Evolutionary conservation across 2,888 invertebrate genomes (phyloP).

Genomic region (Apamea epomidion): DNA sequence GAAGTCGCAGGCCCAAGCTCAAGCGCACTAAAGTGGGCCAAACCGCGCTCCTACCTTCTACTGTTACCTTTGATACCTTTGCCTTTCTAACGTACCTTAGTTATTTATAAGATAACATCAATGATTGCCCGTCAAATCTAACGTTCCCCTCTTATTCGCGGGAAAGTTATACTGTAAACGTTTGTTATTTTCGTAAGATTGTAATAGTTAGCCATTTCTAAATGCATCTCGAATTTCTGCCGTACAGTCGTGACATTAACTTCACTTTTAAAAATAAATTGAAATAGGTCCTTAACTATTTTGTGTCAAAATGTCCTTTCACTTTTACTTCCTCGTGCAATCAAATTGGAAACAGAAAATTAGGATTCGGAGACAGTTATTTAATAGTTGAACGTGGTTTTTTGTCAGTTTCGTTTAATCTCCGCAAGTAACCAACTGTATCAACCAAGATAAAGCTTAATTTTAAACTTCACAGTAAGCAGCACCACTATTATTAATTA

Average conservation of each 20-base stretch:
- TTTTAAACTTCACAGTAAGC: constrained; percentile 20
- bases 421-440: constrained; percentile 21
- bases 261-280: not conserved
- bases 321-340: constrained; percentile 22
- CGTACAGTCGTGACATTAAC: not conserved
- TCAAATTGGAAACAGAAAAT: constrained; percentile 16
- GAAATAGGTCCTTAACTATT: not conserved
- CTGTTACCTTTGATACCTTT: constrained; percentile 82
- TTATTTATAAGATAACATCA: constrained; percentile 69
- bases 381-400: not conserved
- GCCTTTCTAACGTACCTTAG: constrained; percentile 78
- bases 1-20: constrained; percentile 75
- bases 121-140: constrained; percentile 62
- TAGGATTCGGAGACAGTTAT: constrained; percentile 2
- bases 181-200: constrained; percentile 27
- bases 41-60: constrained; percentile 75
- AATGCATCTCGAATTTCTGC: constrained; percentile 22
- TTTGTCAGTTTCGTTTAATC: constrained; percentile 13
- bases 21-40: constrained; percentile 78
- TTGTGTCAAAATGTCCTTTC: constrained; percentile 9
- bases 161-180: constrained; percentile 26
- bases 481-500: constrained; percentile 49
- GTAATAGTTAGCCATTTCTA: constrained; percentile 17
- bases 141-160: constrained; percentile 31
- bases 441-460: constrained; percentile 8